Evolutionary conservation across 2,797 vertebrate genomes (phyloP).

Genomic region (Diplodus puntazzo): DNA sequence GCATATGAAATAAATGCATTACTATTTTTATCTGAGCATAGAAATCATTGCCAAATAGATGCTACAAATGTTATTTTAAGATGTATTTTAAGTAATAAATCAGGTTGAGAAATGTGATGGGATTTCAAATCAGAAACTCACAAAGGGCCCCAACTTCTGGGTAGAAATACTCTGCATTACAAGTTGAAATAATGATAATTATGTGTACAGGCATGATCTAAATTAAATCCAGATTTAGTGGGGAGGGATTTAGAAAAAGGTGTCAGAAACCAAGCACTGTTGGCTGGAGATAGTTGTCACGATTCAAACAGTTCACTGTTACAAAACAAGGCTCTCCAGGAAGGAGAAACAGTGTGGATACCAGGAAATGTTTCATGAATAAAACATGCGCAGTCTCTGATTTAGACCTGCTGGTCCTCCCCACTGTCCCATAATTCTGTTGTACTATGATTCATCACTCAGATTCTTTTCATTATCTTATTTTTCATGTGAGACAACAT

Average conservation of each 20-base stretch:
- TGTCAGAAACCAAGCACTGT: slow-evolving; percentile 24
- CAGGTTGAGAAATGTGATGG: not conserved
- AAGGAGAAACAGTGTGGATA: slow-evolving; percentile 29
- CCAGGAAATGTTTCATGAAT: slow-evolving; percentile 37
- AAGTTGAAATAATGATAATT: not conserved
- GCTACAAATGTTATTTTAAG: not conserved
- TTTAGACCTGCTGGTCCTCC: slow-evolving; percentile 7
- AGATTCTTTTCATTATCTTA: no score
- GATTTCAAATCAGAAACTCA: no score
- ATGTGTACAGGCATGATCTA: not conserved
- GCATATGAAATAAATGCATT: not conserved
- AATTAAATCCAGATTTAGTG: slow-evolving; percentile 17
- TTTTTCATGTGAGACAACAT: not conserved
- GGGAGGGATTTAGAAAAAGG: slow-evolving; percentile 57
- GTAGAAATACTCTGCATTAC: not conserved
- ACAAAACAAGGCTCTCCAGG: slow-evolving; percentile 36
- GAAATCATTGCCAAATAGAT: not conserved
- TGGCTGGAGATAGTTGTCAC: slow-evolving; percentile 41
- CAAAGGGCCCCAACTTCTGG: not conserved
- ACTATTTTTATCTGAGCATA: not conserved
- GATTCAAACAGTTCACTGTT: slow-evolving; percentile 50
- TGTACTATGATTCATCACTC: not conserved
- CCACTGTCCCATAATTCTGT: not conserved
- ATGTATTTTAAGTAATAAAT: not conserved
- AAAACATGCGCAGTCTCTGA: slow-evolving; percentile 11